Percentiles rank a stretch among this genome's conserved stretches.
Conservation (phyloP, 1,140 invertebrate genomes). For the Oncopeltus fasciatus region DNA sequence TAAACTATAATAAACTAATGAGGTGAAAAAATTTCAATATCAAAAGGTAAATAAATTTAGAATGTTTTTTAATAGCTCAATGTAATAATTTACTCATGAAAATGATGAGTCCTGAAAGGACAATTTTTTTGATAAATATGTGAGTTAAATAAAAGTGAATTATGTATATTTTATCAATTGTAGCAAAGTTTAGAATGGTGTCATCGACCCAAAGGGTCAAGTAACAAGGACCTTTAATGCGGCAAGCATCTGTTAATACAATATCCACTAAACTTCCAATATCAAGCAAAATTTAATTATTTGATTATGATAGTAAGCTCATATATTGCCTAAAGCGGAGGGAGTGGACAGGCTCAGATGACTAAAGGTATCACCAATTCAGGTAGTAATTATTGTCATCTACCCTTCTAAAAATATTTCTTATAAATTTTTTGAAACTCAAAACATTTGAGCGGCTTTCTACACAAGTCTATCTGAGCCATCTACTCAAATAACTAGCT, state of each 20-base stretch:
- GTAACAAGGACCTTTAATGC: too few species aligned
- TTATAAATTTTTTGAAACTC: neutral
- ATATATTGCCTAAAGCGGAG: slow-evolving; percentile 7
- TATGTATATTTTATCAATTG: too few species aligned
- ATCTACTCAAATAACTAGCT: neutral
- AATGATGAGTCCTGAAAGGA: too few species aligned
- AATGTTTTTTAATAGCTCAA: too few species aligned
- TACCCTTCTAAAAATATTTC: neutral
- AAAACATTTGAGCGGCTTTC: neutral
- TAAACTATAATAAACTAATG: too few species aligned
- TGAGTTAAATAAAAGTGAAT: too few species aligned
- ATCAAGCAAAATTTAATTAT: slow-evolving; percentile 6
- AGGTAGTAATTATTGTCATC: neutral
- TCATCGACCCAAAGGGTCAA: too few species aligned
- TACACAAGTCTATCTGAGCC: neutral
- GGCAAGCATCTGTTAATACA: slow-evolving; percentile 1
- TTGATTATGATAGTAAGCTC: slow-evolving; percentile 13
- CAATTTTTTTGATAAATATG: too few species aligned
- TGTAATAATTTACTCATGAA: too few species aligned
- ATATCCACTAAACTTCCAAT: neutral
- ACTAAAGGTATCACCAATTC: neutral
- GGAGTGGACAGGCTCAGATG: neutral
- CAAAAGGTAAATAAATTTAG: too few species aligned
- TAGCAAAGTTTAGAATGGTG: too few species aligned
- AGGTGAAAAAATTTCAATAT: too few species aligned